Conservation (phyloP, 2,888 invertebrate genomes). For the Protula sp. region DNA sequence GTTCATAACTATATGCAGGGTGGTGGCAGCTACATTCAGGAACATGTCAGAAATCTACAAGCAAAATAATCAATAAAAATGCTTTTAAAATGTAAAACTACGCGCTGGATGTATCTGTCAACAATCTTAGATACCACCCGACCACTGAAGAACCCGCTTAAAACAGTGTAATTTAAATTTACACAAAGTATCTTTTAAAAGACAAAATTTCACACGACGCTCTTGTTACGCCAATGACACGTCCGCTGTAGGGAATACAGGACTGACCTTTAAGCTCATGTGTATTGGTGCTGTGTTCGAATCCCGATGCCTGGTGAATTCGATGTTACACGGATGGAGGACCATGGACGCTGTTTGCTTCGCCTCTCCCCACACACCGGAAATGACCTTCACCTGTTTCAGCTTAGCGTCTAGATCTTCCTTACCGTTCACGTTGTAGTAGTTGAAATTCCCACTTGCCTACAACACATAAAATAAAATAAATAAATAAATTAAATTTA, state of each 20-base stretch:
- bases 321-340: slow-evolving; percentile 48
- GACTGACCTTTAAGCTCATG: slow-evolving; percentile 66
- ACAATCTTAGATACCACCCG: too few species aligned
- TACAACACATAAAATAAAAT: slow-evolving; percentile 2
- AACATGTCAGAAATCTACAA: slow-evolving; percentile 69
- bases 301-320: slow-evolving; percentile 51
- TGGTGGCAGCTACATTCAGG: slow-evolving; percentile 68
- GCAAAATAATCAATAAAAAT: too few species aligned
- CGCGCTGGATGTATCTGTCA: too few species aligned
- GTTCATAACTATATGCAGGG: slow-evolving; percentile 67
- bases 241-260: too few species aligned
- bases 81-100: too few species aligned
- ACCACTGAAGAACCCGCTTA: too few species aligned
- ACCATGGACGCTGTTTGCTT: slow-evolving; percentile 38
- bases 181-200: too few species aligned
- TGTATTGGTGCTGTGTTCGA: slow-evolving; percentile 55
- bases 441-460: slow-evolving; percentile 18
- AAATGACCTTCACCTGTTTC: slow-evolving; percentile 63
- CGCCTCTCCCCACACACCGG: slow-evolving; percentile 57
- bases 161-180: too few species aligned
- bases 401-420: slow-evolving; percentile 64
- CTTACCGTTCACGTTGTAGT: slow-evolving; percentile 55
- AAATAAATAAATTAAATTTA: slow-evolving; percentile 1
- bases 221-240: too few species aligned
- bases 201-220: too few species aligned